A percentile compares a stretch with the other conserved stretches of the same genome.
These are phyloP conservation scores for Cyprinella venusta DNA, from an alignment of 2,797 vertebrate genomes.

Conservation along the genomic window DNA sequence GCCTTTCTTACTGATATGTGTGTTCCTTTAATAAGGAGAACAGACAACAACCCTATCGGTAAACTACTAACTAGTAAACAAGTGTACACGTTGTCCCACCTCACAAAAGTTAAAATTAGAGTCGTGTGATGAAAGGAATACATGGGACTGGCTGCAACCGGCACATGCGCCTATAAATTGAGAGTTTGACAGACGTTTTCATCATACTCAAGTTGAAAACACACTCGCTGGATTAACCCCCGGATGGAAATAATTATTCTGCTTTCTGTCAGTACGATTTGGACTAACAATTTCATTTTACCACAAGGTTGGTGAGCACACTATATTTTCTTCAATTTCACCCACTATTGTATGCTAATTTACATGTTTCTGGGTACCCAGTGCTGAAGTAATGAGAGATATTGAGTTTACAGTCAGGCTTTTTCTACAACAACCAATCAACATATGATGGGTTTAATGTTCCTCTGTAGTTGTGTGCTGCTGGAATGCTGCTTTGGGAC, in stretches of 20 bases:
- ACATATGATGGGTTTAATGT: constrained; percentile 8
- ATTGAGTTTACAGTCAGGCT: background rate
- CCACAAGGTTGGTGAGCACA: constrained; percentile 10
- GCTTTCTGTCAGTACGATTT: background rate
- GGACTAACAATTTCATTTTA: constrained; percentile 33
- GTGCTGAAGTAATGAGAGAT: background rate
- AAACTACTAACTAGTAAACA: constrained; percentile 67
- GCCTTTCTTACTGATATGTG: background rate
- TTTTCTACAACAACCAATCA: background rate
- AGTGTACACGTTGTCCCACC: constrained; percentile 61
- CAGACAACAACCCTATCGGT: constrained; percentile 13
- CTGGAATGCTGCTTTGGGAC: constrained; percentile 65
- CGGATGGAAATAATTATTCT: background rate
- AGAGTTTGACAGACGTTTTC: constrained; percentile 32
- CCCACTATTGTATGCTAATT: background rate
- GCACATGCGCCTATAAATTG: constrained; percentile 73
- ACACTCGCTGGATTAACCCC: constrained; percentile 30
- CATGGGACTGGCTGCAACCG: constrained; percentile 50
- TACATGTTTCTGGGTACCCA: background rate
- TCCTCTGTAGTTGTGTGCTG: constrained; percentile 57
- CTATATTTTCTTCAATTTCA: background rate
- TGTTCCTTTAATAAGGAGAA: constrained; percentile 23
- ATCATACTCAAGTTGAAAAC: constrained; percentile 17
- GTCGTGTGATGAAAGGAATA: constrained; percentile 53
- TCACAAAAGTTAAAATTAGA: constrained; percentile 70